Evolutionary conservation across 2,113 vertebrate species (phyloP).

Genomic region (Hemiscyllium ocellatum): DNA sequence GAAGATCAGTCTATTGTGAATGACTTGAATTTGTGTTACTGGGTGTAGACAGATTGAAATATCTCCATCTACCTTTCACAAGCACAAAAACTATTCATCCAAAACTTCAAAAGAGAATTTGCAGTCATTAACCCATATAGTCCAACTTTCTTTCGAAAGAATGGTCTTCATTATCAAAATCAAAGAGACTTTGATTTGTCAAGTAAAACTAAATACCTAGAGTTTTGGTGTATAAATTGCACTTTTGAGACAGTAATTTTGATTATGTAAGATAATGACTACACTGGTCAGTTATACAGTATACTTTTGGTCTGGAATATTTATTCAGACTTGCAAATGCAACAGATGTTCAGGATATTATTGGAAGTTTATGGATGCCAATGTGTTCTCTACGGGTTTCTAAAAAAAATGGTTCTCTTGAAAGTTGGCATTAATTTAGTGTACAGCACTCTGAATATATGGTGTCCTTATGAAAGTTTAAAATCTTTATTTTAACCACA

Average conservation of each 20-base stretch:
- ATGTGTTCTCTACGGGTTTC: neutral
- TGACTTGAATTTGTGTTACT: neutral
- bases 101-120: neutral
- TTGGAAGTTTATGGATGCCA: neutral
- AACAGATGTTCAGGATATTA: neutral
- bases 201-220: neutral
- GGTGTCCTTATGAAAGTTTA: neutral
- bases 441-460: neutral
- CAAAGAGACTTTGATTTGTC: neutral
- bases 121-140: neutral
- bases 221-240: neutral
- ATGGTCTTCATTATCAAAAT: neutral
- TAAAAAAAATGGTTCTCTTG: neutral
- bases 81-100: neutral
- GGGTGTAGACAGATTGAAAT: neutral
- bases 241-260: neutral
- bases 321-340: neutral
- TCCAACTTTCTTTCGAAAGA: neutral
- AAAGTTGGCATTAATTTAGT: neutral
- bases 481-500: neutral
- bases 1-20: neutral
- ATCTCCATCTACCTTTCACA: neutral
- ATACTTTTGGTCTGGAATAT: neutral
- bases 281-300: neutral
- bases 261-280: neutral